Conservation (phyloP, 2,113 vertebrate species). For the Brienomyrus longianalis region DNA sequence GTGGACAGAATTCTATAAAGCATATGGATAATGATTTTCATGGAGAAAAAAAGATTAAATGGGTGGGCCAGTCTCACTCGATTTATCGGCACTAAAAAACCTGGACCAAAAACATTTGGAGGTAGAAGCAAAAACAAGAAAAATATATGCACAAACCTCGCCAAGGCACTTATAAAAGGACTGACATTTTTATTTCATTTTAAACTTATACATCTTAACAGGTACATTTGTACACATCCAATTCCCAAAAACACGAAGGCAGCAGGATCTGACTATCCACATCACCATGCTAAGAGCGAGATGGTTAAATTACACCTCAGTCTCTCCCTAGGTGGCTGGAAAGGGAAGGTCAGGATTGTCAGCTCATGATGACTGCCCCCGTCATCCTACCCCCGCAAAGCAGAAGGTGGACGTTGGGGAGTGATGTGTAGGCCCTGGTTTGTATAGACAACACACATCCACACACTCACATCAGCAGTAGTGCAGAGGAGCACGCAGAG, state of each 20-base stretch:
- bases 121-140: background rate
- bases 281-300: slow-evolving; percentile 39
- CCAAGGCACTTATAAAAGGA: slow-evolving; percentile 37
- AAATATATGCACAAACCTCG: background rate
- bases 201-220: slow-evolving; percentile 57
- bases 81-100: background rate
- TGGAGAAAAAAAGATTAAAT: background rate
- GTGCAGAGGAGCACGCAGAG: background rate
- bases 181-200: slow-evolving; percentile 53
- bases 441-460: slow-evolving; percentile 24
- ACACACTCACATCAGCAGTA: slow-evolving; percentile 27
- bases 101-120: background rate
- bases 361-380: background rate
- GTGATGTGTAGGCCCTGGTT: background rate
- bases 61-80: background rate
- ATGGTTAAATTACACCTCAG: slow-evolving; percentile 49
- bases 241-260: slow-evolving; percentile 45
- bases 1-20: background rate
- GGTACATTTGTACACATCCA: slow-evolving; percentile 48
- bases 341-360: background rate
- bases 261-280: slow-evolving; percentile 44
- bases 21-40: background rate
- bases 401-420: background rate
- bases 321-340: background rate
- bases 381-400: background rate